Conservation (phyloP, 2,113 vertebrate species). For the Garra rufa region DNA sequence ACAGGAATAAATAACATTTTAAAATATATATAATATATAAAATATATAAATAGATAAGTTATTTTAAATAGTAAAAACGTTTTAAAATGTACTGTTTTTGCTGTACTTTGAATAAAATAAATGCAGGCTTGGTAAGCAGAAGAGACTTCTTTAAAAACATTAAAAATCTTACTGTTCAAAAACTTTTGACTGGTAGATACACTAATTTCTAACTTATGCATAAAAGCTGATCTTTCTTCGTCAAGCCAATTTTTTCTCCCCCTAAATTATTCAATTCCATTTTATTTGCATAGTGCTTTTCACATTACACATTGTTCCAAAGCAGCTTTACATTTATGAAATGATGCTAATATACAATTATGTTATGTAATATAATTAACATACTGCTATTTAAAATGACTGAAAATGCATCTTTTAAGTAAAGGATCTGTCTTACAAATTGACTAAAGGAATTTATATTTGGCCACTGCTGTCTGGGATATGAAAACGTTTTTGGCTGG, state of each 20-base stretch:
- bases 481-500: conserved; percentile 20
- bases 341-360: background rate
- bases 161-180: too few species aligned
- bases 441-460: conserved; percentile 11
- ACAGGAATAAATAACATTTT: too few species aligned
- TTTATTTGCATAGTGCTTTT: background rate
- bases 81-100: too few species aligned
- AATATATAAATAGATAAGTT: too few species aligned
- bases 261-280: background rate
- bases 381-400: background rate
- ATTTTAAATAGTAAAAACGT: too few species aligned
- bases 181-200: too few species aligned
- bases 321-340: background rate
- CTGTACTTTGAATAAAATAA: too few species aligned
- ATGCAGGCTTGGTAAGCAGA: too few species aligned
- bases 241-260: background rate
- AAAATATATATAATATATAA: too few species aligned
- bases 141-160: too few species aligned
- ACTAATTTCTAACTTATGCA: background rate
- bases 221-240: background rate
- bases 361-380: background rate
- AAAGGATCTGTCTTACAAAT: background rate
- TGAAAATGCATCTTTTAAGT: background rate
- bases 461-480: conserved; percentile 9
- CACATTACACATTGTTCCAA: background rate